phyloP scores from a whole-genome alignment of 2,113 vertebrate species.

The Gasterosteus aculeatus region DNA sequence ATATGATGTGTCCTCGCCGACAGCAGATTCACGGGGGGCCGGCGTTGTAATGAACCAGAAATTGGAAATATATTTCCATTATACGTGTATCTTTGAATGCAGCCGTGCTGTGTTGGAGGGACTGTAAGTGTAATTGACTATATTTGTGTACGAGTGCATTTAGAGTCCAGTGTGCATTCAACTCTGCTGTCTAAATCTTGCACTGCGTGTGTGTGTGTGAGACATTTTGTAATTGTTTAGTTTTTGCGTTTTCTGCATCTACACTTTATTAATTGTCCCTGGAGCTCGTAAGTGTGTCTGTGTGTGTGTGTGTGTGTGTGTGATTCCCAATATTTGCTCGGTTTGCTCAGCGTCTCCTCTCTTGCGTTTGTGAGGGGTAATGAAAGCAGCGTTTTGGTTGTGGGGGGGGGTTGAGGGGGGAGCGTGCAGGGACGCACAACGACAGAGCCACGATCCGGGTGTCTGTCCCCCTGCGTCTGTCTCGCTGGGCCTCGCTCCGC shows the following conservation, averaged over 20 bases:
- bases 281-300: constrained; percentile 10
- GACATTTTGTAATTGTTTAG: constrained; percentile 8
- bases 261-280: constrained; percentile 35
- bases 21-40: too few relatives aligned
- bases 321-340: constrained; percentile 58
- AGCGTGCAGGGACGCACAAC: constrained; percentile 25
- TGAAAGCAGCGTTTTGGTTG: constrained; percentile 40
- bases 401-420: not conserved
- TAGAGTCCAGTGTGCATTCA: constrained; percentile 13
- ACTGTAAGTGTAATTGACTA: constrained; percentile 12
- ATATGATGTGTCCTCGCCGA: too few relatives aligned
- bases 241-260: not conserved
- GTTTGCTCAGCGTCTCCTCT: constrained; percentile 60
- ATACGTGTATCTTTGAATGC: not conserved
- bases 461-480: constrained; percentile 34
- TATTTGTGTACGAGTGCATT: constrained; percentile 15
- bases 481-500: constrained; percentile 18
- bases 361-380: constrained; percentile 57
- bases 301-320: constrained; percentile 16
- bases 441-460: constrained; percentile 40
- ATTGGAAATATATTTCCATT: too few relatives aligned
- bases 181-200: constrained; percentile 15
- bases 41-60: not conserved
- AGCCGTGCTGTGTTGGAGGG: not conserved
- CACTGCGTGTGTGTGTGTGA: not conserved